Evolutionary conservation across 1,140 invertebrate genomes (phyloP).

Genomic region (Brachionus koreanus): DNA sequence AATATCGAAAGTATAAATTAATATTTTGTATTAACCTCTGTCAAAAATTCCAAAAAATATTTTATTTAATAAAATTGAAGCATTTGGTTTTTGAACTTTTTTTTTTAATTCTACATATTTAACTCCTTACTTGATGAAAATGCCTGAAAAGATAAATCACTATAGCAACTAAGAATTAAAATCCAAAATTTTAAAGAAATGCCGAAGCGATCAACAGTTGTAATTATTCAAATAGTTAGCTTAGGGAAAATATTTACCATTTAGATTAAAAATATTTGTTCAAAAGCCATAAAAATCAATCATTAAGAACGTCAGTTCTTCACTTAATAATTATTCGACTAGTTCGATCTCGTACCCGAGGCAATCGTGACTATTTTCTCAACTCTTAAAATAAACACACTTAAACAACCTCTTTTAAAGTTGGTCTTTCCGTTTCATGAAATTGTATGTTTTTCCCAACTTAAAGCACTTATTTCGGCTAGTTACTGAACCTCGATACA

Average conservation of each 20-base stretch:
- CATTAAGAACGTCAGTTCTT: neutral
- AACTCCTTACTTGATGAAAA: neutral
- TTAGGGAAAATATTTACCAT: neutral
- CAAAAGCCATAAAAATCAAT: neutral
- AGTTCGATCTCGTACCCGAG: neutral
- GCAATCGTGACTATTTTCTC: neutral
- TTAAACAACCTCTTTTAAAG: neutral
- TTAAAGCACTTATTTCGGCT: neutral
- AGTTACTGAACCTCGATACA: neutral
- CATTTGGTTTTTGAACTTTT: neutral
- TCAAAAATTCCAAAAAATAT: no score
- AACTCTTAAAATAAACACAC: neutral
- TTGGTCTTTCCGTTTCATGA: neutral
- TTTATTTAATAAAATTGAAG: no score
- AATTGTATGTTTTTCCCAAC: neutral
- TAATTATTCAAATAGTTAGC: slow-evolving; percentile 9
- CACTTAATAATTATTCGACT: neutral
- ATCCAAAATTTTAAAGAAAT: neutral
- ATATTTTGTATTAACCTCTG: no score
- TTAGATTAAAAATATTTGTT: neutral
- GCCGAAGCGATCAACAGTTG: neutral
- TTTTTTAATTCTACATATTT: neutral
- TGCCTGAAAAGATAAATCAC: slow-evolving; percentile 5
- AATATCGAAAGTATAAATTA: no score
- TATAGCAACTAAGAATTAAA: neutral